Evolutionary conservation across 2,113 vertebrate genomes (phyloP), one percentile per base, ranked within the genome.

Genomic region (Tichodroma muraria): DNA sequence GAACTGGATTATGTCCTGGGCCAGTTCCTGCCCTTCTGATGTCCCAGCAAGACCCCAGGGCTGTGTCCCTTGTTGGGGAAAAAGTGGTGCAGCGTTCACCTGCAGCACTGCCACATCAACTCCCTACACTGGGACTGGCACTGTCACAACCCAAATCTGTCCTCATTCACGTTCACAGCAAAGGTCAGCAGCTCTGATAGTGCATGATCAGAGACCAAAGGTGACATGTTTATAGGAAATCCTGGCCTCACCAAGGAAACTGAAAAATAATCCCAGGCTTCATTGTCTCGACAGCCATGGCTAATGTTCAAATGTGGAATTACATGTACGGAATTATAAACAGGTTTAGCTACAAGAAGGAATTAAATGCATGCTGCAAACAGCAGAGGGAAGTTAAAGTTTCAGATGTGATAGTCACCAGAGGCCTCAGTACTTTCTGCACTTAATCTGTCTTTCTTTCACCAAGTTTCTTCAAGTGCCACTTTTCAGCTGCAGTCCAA

Each of bases 401-500:
- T 94, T 95, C 82, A 83, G 88, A 79, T 40, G 35, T 15, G 57
- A 90, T 17, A 86, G 68, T 37, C 69, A 78, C 91, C 72, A 61
- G 64, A 83, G 71, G 56, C 33, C 53, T 28, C 2, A 1, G 37
- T 13, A 56, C 33, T 50, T 90, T 88, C 85, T 75, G 72, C 77
- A 91, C 64, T 83, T 91, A n/a, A 91, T 95, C 65, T 86, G 35
- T 89, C 68, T 77, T 70, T 85, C 66, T 94, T 44, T 88, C 85
- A 80, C 44, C 17, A 19, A 37, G 54, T 79, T 83, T 90, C 88
- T 83, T 91, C 5, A 3, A 90, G 52, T 53, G 44, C 61, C 40
- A 73, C 72, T 91, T 93, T 79, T 68, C 90, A 90, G 40, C 71
- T 94, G 71, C 77, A 86, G 53, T 53, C 61, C 93, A 95, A 90